Percentiles rank a stretch among this genome's conserved stretches.
Evolutionary conservation across 2,113 vertebrate species (phyloP).

Genomic region (Pseudopipra pipra): DNA sequence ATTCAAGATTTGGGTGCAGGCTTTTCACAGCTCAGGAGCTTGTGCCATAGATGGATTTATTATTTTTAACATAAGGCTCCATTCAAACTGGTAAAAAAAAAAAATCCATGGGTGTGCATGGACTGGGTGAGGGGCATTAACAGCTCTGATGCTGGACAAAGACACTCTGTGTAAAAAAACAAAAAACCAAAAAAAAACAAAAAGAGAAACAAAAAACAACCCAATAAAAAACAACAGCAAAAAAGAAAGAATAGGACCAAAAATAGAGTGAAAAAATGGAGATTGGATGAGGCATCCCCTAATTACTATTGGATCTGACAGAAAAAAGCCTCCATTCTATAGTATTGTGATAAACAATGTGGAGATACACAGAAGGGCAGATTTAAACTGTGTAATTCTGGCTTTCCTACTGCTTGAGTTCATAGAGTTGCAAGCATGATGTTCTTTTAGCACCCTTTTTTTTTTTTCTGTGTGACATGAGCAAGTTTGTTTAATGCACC

Average conservation of each 20-base stretch:
- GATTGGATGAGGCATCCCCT: background rate
- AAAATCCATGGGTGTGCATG: background rate
- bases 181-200: background rate
- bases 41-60: background rate
- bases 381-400: background rate
- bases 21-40: background rate
- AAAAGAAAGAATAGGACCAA: background rate
- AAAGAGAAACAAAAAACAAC: background rate
- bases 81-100: background rate
- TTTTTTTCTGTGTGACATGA: background rate
- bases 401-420: background rate
- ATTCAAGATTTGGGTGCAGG: background rate
- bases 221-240: background rate
- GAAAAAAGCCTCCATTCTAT: background rate
- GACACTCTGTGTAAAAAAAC: background rate
- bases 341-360: too few species aligned
- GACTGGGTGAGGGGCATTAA: background rate
- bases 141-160: background rate
- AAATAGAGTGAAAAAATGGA: background rate
- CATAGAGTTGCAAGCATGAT: background rate
- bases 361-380: background rate
- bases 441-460: background rate
- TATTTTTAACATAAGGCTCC: background rate
- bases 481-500: background rate
- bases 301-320: background rate